Conservation (phyloP, 1,140 invertebrate genomes). For the Polypedilum pembai region DNA sequence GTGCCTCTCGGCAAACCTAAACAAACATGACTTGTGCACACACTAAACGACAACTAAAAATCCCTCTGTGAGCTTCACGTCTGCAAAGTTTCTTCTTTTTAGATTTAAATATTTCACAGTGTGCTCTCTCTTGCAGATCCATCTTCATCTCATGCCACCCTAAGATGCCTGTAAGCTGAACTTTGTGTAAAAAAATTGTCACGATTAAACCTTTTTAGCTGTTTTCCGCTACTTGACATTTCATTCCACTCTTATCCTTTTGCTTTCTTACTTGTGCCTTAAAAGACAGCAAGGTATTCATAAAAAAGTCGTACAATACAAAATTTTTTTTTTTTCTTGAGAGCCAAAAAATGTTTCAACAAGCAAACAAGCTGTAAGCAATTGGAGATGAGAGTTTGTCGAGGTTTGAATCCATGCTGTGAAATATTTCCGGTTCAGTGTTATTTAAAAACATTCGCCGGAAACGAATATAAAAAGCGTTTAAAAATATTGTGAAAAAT, state of each 20-base stretch:
- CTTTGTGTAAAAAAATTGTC: background rate
- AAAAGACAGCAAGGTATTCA: background rate
- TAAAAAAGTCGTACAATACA: background rate
- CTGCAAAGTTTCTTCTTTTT: background rate
- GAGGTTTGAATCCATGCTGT: constrained; percentile 21
- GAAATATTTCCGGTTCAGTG: constrained; percentile 21
- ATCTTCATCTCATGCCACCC: too few species aligned
- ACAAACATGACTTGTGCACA: background rate
- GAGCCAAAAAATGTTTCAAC: background rate
- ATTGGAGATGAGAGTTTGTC: background rate
- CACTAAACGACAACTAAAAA: background rate
- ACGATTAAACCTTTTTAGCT: constrained; percentile 9
- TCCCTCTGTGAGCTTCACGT: background rate
- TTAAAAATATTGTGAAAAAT: constrained; percentile 1
- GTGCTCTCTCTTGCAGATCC: too few species aligned
- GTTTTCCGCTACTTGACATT: background rate
- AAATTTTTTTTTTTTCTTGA: background rate
- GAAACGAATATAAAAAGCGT: background rate
- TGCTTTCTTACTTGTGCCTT: background rate
- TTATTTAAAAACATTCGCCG: constrained; percentile 20
- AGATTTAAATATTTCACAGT: too few species aligned
- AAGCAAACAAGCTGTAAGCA: constrained; percentile 4
- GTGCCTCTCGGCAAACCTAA: constrained; percentile 3
- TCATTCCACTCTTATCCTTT: constrained; percentile 1
- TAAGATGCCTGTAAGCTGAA: background rate